These are phyloP conservation scores for Amphipyra tragopoginis DNA, from an alignment of 2,888 invertebrate species.

Conservation along the genomic window DNA sequence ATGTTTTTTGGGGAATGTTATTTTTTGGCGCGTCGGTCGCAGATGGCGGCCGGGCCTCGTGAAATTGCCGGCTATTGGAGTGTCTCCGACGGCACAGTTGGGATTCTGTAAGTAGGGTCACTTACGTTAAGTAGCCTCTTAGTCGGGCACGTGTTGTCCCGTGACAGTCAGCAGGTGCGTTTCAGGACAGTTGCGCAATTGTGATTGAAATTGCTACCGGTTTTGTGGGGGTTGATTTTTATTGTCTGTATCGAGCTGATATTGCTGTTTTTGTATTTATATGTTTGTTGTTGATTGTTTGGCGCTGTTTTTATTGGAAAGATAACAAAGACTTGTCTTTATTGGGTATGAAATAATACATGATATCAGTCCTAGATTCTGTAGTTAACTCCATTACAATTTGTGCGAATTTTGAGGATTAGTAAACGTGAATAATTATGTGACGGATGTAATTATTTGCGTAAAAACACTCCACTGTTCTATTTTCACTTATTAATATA, in stretches of 20 bases:
- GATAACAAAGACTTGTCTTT: not conserved
- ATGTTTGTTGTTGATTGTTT: conserved; percentile 30
- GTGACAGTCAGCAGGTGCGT: conserved; percentile 83
- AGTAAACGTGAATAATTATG: too few relatives aligned
- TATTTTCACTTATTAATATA: conserved; percentile 36
- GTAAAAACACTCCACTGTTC: not conserved
- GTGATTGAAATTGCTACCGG: conserved; percentile 84
- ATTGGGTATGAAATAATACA: not conserved
- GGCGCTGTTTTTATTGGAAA: conserved; percentile 7
- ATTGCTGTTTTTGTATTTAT: conserved; percentile 62
- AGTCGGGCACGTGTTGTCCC: conserved; percentile 81
- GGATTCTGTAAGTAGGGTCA: conserved; percentile 84
- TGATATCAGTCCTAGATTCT: not conserved
- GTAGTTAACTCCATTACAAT: too few relatives aligned
- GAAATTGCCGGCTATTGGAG: conserved; percentile 80
- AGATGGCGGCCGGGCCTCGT: conserved; percentile 83
- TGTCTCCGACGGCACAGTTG: conserved; percentile 72
- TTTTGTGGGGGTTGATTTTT: conserved; percentile 75
- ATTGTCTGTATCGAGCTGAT: conserved; percentile 69
- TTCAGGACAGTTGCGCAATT: conserved; percentile 70
- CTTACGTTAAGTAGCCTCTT: conserved; percentile 88
- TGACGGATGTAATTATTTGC: too few relatives aligned
- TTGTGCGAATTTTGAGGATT: too few relatives aligned
- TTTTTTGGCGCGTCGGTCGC: conserved; percentile 88
- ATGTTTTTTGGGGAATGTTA: conserved; percentile 87